Conservation (phyloP, 2,888 invertebrate species). For the Habroteleia sp. region DNA sequence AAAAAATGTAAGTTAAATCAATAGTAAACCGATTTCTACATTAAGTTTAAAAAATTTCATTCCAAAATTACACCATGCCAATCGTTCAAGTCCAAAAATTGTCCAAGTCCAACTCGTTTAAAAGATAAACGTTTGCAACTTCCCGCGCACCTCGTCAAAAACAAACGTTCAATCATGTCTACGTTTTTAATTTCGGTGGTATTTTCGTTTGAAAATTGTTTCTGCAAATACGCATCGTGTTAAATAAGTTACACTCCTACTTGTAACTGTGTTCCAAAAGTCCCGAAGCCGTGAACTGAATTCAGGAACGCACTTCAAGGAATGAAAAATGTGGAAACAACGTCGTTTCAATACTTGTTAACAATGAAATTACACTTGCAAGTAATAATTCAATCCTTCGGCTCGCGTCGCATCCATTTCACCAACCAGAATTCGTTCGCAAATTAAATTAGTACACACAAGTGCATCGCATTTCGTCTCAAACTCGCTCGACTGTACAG, state of each 20-base stretch:
- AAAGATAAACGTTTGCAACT: too few species aligned
- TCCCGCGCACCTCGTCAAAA: too few species aligned
- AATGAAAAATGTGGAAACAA: constrained; percentile 46
- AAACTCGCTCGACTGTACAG: constrained; percentile 35
- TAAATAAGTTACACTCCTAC: not conserved
- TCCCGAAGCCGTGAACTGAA: constrained; percentile 12
- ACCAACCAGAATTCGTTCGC: not conserved
- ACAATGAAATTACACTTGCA: constrained; percentile 11
- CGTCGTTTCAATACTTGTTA: constrained; percentile 43
- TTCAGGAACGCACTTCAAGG: constrained; percentile 48
- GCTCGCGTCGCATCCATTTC: too few species aligned
- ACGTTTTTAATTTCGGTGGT: constrained; percentile 22
- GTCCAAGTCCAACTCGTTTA: too few species aligned
- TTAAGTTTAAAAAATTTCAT: too few species aligned
- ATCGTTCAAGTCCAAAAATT: too few species aligned
- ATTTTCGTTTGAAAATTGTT: constrained; percentile 12
- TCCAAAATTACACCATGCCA: too few species aligned
- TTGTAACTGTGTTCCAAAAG: constrained; percentile 15
- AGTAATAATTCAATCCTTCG: constrained; percentile 9
- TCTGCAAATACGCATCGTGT: not conserved
- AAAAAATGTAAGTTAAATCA: too few species aligned
- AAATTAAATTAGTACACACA: constrained; percentile 4
- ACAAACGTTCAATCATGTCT: too few species aligned
- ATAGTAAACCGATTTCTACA: too few species aligned
- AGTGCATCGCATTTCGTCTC: constrained; percentile 16